Base-by-base conservation (phyloP, 2,113 vertebrate species). In the Addax nasomaculatus region DNA sequence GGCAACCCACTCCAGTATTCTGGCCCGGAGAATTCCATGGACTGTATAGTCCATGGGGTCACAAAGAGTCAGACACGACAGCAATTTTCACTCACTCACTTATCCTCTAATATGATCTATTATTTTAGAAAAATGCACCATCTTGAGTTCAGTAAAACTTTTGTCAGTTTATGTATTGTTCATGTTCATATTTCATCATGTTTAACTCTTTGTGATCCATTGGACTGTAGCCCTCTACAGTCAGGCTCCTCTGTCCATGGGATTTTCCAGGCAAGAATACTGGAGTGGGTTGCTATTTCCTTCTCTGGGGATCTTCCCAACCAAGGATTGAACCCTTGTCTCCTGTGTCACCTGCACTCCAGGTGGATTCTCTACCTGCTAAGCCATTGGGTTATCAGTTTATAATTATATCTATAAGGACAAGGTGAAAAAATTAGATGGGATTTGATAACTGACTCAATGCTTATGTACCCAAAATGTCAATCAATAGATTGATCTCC, bases 401-500 rank as follows among this genome's bases (percentile, higher is more conserved):
- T 90, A 70, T 89, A 91, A 78, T 51, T 81, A 58, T 86, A 92
- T 85, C 10, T 73, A 78, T 83, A 93, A 76, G 21, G 13, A 30
- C 80, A 83, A 95, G 15, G 7, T 93, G 1, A 90, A 96, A 81
- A 90, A 36, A 23, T 62, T 83, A 4, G 27, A 70, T 51, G 60
- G 4, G 4, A 93, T 85, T 91, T 53, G 64, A 60, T 89, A 78
- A 10, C 15, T 86, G 6, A 47, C 81, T 96, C 76, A 85, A 64
- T 84, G 87, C 13, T 10, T 29, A 47, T 87, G 29, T 73, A 45
- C 30, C n/a, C 7, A 55, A 86, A 95, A 49, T 70, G 14, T 83
- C 19, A 95, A 58, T 70, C 29, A 85, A 11, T 57, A 60, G 33
- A 55, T 93, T 93, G 53, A 81, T 60, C 3, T 78, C 29, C 45